A percentile compares a stretch with the other conserved stretches of the same genome.
Conservation (phyloP, 2,113 vertebrate species). For the Manacus vitellinus region DNA sequence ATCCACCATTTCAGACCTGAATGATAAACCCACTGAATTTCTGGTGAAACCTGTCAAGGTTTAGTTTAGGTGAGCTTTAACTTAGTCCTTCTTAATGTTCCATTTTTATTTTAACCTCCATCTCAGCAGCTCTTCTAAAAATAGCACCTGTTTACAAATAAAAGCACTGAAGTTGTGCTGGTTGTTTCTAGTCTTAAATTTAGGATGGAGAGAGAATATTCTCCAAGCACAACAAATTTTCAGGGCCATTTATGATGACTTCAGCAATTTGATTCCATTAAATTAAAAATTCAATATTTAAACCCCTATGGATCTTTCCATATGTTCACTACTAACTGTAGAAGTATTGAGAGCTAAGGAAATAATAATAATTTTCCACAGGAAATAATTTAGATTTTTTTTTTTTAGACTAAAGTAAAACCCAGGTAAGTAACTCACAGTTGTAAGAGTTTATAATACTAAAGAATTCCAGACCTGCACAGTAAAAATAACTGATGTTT, state of each 20-base stretch:
- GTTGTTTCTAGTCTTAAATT: neutral
- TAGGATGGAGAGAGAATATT: neutral
- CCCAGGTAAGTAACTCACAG: neutral
- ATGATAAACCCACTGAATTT: neutral
- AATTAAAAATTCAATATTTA: neutral
- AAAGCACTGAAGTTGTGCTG: neutral
- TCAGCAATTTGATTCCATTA: neutral
- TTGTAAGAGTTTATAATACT: neutral
- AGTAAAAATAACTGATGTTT: neutral
- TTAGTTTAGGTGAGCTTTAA: neutral
- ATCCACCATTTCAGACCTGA: neutral
- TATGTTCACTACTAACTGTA: neutral
- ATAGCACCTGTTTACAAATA: neutral
- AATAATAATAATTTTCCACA: accelerated
- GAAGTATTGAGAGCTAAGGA: neutral
- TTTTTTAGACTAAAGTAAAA: neutral
- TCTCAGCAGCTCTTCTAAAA: neutral
- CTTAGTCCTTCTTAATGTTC: neutral
- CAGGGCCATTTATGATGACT: no score
- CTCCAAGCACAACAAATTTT: neutral
- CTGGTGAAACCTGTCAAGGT: neutral
- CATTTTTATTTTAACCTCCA: neutral
- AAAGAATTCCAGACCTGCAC: neutral
- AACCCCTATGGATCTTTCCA: neutral
- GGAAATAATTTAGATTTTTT: neutral